Evolutionary conservation across 2,888 invertebrate species (phyloP).

Genomic region (Apodemia duryi): DNA sequence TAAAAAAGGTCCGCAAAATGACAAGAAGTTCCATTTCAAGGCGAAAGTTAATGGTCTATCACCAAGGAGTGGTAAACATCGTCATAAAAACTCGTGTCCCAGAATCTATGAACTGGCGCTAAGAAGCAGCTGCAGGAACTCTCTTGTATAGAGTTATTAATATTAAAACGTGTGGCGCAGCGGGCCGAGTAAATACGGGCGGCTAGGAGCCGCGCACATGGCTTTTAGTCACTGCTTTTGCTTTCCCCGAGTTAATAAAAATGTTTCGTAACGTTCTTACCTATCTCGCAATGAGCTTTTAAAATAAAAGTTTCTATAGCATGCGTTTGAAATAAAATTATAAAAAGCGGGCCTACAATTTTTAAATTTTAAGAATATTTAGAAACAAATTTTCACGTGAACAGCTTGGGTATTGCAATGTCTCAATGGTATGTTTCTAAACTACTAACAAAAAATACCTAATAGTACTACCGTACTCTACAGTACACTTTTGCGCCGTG

Average conservation of each 20-base stretch:
- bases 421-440: too few species aligned
- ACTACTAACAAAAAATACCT: too few species aligned
- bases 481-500: too few species aligned
- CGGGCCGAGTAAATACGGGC: constrained; percentile 54
- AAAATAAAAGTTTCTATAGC: constrained; percentile 14
- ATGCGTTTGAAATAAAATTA: neutral
- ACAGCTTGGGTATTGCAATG: too few species aligned
- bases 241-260: constrained; percentile 14
- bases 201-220: constrained; percentile 36
- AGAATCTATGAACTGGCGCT: constrained; percentile 38
- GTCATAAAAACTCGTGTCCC: constrained; percentile 59
- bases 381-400: too few species aligned
- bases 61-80: constrained; percentile 61
- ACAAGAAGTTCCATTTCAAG: constrained; percentile 48
- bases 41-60: constrained; percentile 35
- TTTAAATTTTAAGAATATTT: neutral
- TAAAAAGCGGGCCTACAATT: neutral
- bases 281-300: constrained; percentile 3
- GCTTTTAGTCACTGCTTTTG: constrained; percentile 10
- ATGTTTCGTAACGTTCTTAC: constrained; percentile 16
- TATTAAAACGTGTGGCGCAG: constrained; percentile 57
- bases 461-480: too few species aligned
- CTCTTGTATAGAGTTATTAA: constrained; percentile 67
- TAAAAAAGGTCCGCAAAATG: constrained; percentile 21
- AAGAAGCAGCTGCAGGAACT: constrained; percentile 49